Conservation (phyloP, 2,113 vertebrate genomes). For the Phylloscopus trochiloides region DNA sequence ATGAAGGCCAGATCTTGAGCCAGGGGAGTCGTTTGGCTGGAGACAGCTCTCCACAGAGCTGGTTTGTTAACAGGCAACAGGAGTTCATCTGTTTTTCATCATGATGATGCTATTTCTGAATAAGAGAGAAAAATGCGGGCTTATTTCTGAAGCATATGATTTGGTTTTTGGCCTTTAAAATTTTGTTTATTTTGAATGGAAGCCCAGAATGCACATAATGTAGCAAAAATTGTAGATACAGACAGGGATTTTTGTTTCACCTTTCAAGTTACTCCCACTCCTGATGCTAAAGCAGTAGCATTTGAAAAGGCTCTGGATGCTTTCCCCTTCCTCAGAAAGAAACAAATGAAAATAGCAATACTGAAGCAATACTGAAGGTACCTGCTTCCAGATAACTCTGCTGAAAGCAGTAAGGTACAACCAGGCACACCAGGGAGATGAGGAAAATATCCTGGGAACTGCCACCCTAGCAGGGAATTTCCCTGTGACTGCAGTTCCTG, state of each 20-base stretch:
- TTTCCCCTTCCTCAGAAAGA: neutral
- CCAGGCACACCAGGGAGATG: neutral
- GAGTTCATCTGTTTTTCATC: neutral
- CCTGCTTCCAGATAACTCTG: neutral
- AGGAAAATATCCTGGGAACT: neutral
- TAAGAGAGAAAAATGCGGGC: neutral
- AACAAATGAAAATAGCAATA: neutral
- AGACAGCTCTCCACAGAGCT: neutral
- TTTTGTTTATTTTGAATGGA: neutral
- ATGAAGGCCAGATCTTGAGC: neutral
- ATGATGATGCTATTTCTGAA: neutral
- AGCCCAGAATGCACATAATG: constrained; percentile 2
- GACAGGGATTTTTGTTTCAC: neutral
- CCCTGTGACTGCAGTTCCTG: neutral
- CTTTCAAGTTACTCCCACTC: neutral
- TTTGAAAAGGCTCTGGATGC: neutral
- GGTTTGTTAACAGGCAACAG: neutral
- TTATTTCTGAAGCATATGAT: neutral
- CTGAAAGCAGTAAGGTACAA: neutral
- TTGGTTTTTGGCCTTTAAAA: neutral
- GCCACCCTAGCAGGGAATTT: neutral
- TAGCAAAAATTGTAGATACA: neutral
- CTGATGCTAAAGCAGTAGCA: neutral
- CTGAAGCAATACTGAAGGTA: neutral
- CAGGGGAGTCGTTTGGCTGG: accelerated